Conservation (phyloP, 1,140 invertebrate genomes). For the Pissodes strobi region DNA sequence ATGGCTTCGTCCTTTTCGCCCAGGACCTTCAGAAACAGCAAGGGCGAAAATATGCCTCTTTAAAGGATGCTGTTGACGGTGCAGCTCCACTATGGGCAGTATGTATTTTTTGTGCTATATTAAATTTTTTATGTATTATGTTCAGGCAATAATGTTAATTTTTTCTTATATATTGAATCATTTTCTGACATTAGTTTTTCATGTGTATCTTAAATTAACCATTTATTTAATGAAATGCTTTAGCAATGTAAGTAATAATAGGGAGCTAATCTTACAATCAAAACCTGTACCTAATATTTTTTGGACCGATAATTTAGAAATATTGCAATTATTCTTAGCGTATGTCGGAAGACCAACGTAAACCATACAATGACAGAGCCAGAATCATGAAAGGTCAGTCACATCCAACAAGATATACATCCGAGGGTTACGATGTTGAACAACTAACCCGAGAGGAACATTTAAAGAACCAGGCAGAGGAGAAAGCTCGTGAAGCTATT, state of each 20-base stretch:
- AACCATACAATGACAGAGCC: conserved; percentile 39
- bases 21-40: conserved; percentile 35
- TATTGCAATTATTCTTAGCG: conserved; percentile 29
- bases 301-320: too few relatives aligned
- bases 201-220: too few relatives aligned
- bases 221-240: too few relatives aligned
- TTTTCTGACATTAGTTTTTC: too few relatives aligned
- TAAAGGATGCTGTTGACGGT: conserved; percentile 28
- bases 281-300: too few relatives aligned
- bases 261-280: too few relatives aligned
- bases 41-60: conserved; percentile 19
- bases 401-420: conserved; percentile 20
- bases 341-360: conserved; percentile 36
- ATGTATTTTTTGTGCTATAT: conserved; percentile 2
- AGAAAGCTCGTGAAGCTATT: conserved; percentile 25
- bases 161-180: conserved; percentile 9
- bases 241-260: too few relatives aligned
- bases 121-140: too few relatives aligned
- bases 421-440: conserved; percentile 37
- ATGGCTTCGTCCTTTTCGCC: conserved; percentile 39
- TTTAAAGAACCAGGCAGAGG: conserved; percentile 21
- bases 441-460: conserved; percentile 23
- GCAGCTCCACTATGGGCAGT: conserved; percentile 40
- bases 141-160: too few relatives aligned
- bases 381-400: conserved; percentile 13